phyloP scores from a whole-genome alignment of 1,140 invertebrate species.

The Batillaria attramentaria region DNA sequence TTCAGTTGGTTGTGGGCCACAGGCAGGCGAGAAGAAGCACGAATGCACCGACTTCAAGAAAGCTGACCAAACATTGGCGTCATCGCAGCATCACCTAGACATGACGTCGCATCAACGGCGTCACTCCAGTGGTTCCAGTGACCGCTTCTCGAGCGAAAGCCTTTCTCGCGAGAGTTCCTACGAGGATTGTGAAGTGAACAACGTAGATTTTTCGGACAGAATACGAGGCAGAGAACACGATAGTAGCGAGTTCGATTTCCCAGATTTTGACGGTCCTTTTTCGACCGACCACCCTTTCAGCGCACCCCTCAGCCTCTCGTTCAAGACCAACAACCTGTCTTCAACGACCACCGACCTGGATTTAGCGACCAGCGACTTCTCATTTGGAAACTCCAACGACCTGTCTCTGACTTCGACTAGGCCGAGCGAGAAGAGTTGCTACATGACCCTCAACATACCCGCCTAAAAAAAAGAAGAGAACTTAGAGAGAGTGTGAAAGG shows the following conservation, averaged over 20 bases:
- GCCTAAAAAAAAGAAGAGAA: neutral
- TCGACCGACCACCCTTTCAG: neutral
- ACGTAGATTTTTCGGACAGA: slow-evolving; percentile 6
- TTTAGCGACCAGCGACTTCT: neutral
- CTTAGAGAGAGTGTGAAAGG: neutral
- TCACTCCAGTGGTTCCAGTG: slow-evolving; percentile 7
- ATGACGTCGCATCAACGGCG: too few species aligned
- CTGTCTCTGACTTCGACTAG: neutral
- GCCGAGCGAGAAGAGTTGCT: neutral
- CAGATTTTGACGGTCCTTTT: neutral
- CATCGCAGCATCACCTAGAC: slow-evolving; percentile 1
- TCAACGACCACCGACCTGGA: neutral
- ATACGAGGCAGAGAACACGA: slow-evolving; percentile 5
- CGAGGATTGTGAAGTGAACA: slow-evolving; percentile 19
- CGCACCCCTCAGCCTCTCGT: too few species aligned
- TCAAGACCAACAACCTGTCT: neutral
- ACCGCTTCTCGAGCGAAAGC: slow-evolving; percentile 7
- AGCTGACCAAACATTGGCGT: too few species aligned
- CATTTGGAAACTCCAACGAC: slow-evolving; percentile 1
- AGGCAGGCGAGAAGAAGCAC: too few species aligned
- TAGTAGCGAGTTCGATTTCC: neutral
- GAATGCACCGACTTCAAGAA: too few species aligned
- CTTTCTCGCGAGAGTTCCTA: slow-evolving; percentile 30
- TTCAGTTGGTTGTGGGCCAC: too few species aligned
- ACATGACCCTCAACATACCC: slow-evolving; percentile 22